Conservation (phyloP, 2,113 vertebrate species). For the Myotis davidii region DNA sequence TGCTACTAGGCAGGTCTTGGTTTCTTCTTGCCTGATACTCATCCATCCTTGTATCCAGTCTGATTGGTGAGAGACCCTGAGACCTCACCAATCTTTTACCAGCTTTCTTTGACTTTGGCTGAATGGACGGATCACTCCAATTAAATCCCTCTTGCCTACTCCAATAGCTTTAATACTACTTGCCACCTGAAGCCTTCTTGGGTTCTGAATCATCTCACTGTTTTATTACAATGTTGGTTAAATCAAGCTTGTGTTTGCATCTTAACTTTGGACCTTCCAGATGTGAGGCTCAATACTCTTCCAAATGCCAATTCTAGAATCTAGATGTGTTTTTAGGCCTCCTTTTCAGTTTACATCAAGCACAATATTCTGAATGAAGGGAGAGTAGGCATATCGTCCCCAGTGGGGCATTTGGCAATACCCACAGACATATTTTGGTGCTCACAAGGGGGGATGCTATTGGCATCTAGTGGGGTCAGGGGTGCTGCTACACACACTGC, state of each 20-base stretch:
- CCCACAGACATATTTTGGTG: background rate
- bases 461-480: background rate
- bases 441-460: background rate
- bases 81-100: background rate
- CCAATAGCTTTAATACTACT: background rate
- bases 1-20: background rate
- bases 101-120: background rate
- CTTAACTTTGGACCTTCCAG: background rate
- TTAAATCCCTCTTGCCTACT: background rate
- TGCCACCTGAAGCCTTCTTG: background rate
- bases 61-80: background rate
- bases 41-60: rapidly evolving
- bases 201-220: background rate
- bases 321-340: background rate
- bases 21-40: background rate
- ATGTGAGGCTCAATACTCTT: background rate
- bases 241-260: background rate
- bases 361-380: background rate
- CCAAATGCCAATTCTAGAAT: background rate
- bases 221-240: background rate
- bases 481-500: background rate
- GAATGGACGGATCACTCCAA: background rate
- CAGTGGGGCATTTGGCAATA: background rate
- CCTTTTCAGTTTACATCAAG: background rate
- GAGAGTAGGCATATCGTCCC: rapidly evolving